Conservation (phyloP, 2,797 vertebrate genomes). For the Siniperca obscura region DNA sequence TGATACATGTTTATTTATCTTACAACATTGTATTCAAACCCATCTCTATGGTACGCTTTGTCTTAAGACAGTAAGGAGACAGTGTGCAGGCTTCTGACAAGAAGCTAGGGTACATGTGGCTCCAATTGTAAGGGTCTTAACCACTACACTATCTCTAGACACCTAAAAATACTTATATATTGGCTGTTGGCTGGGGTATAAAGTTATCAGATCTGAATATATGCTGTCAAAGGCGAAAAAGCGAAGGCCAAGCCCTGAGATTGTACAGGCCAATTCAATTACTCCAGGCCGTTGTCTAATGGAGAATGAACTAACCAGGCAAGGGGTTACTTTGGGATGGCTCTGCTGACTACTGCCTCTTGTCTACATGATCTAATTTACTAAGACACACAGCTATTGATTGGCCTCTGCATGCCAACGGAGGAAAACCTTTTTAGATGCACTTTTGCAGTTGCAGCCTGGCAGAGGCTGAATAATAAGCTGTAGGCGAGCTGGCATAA, state of each 20-base stretch:
- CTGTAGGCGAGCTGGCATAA: constrained; percentile 19
- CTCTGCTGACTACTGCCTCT: constrained; percentile 80
- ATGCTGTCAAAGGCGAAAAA: constrained; percentile 75
- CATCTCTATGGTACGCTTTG: not conserved
- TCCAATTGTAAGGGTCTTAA: constrained; percentile 14
- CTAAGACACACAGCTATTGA: constrained; percentile 84
- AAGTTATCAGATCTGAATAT: constrained; percentile 73
- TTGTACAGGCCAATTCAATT: constrained; percentile 84
- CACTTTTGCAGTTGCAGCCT: constrained; percentile 69
- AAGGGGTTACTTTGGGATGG: constrained; percentile 76
- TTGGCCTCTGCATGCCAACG: constrained; percentile 77
- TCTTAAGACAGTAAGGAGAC: not conserved
- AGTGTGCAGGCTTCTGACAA: not conserved
- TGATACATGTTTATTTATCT: not conserved
- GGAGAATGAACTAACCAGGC: constrained; percentile 81
- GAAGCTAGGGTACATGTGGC: not conserved
- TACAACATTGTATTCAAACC: not conserved
- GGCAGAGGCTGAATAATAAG: constrained; percentile 58
- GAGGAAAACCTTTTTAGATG: constrained; percentile 74
- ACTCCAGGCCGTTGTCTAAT: constrained; percentile 78
- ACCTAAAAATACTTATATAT: constrained; percentile 26
- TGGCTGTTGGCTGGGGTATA: constrained; percentile 37
- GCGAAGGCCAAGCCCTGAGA: constrained; percentile 73
- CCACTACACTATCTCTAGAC: constrained; percentile 13
- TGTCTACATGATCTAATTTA: constrained; percentile 87